phyloP scores from a whole-genome alignment of 2,113 vertebrate genomes.

The Symphodus melops region DNA sequence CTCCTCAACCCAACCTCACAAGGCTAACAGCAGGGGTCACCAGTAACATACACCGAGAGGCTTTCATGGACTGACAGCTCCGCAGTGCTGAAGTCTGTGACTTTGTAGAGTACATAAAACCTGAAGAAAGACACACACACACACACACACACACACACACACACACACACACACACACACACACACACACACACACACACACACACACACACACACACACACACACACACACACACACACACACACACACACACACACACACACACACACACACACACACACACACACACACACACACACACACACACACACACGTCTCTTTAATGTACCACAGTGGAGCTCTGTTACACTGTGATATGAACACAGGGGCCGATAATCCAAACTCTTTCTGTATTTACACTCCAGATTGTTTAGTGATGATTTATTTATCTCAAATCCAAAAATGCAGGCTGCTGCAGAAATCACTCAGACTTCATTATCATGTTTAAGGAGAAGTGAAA shows the following conservation, averaged over 20 bases:
- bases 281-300: conserved; percentile 1
- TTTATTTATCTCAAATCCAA: conserved; percentile 34
- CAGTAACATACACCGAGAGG: conserved; percentile 14
- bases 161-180: conserved; percentile 10
- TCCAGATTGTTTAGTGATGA: conserved; percentile 1
- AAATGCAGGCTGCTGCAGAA: conserved; percentile 5
- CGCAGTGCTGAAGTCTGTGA: conserved; percentile 19
- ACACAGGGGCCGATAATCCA: background rate
- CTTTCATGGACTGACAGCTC: conserved; percentile 43
- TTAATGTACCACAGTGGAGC: conserved; percentile 27
- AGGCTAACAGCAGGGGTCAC: conserved; percentile 37
- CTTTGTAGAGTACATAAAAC: conserved; percentile 23
- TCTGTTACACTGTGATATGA: background rate
- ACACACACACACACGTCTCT: conserved; percentile 35
- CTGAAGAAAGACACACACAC: conserved; percentile 34
- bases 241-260: conserved; percentile 3
- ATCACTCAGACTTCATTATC: background rate
- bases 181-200: conserved; percentile 10
- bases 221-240: conserved; percentile 27
- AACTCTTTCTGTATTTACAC: too few species aligned
- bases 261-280: conserved; percentile 7
- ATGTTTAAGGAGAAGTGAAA: conserved; percentile 20
- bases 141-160: background rate
- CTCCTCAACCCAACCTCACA: conserved; percentile 10
- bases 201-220: conserved; percentile 10